These are phyloP conservation scores for Synanthedon andrenaeformis DNA, from an alignment of 2,888 invertebrate species.

Conservation along the genomic window DNA sequence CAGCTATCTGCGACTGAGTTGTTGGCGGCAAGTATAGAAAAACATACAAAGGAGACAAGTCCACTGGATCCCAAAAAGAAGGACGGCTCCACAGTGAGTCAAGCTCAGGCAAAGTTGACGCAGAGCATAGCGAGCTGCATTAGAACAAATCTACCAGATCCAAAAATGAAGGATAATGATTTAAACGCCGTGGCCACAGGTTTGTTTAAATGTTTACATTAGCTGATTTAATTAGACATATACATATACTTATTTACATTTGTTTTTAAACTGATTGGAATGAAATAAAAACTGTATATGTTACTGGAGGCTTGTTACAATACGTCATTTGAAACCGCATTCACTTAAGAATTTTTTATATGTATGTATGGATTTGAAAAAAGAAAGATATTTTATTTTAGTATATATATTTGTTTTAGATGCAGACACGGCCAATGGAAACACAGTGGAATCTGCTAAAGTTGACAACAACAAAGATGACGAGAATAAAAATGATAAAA, in stretches of 20 bases:
- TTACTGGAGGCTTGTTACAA: too few species aligned
- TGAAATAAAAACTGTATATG: too few species aligned
- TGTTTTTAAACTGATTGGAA: too few species aligned
- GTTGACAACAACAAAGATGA: constrained; percentile 49
- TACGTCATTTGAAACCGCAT: too few species aligned
- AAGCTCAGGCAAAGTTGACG: constrained; percentile 59
- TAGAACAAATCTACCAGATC: constrained; percentile 41
- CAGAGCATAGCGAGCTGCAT: constrained; percentile 53
- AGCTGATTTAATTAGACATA: not conserved
- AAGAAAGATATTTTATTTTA: not conserved
- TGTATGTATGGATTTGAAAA: too few species aligned
- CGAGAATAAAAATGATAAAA: constrained; percentile 56
- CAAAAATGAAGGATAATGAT: constrained; percentile 63
- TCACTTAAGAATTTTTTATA: too few species aligned
- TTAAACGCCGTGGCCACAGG: constrained; percentile 52
- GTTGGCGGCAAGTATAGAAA: constrained; percentile 56
- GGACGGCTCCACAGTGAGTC: constrained; percentile 46
- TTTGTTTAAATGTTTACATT: constrained; percentile 17
- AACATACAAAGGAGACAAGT: constrained; percentile 41
- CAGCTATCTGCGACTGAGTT: constrained; percentile 47
- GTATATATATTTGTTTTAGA: constrained; percentile 20
- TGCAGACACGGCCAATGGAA: constrained; percentile 56
- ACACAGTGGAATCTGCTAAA: constrained; percentile 37
- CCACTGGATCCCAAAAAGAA: constrained; percentile 17
- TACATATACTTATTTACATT: not conserved